A percentile compares a stretch with the other conserved stretches of the same genome.
These are phyloP conservation scores for Diadegma fenestrale DNA, from an alignment of 2,888 invertebrate species.

Conservation along the genomic window DNA sequence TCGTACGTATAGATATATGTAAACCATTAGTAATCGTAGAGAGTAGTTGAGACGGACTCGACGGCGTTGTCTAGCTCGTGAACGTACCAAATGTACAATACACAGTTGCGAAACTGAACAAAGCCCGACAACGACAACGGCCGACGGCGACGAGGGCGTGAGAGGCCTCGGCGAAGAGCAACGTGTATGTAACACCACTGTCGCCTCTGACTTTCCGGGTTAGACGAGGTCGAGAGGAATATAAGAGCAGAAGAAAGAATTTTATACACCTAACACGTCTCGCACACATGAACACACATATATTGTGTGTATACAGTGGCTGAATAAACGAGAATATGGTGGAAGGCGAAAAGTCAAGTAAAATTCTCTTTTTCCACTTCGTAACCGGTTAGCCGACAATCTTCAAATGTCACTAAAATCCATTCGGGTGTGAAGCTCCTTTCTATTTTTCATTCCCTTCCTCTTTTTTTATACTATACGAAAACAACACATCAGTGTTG, in stretches of 20 bases:
- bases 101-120: constrained; percentile 62
- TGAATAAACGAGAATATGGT: constrained; percentile 36
- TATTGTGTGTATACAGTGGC: background rate
- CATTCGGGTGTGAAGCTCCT: constrained; percentile 30
- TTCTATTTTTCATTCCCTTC: background rate
- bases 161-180: constrained; percentile 58
- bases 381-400: constrained; percentile 45
- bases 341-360: constrained; percentile 32
- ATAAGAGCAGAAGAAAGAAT: constrained; percentile 48
- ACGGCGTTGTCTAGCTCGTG: constrained; percentile 56
- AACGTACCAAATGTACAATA: constrained; percentile 56
- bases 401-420: constrained; percentile 30
- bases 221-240: constrained; percentile 65
- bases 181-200: constrained; percentile 45
- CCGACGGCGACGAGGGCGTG: constrained; percentile 54
- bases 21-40: constrained; percentile 45
- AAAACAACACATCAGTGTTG: constrained; percentile 17
- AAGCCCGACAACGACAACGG: constrained; percentile 60
- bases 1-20: constrained; percentile 2
- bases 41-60: constrained; percentile 61
- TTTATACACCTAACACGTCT: constrained; percentile 16
- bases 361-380: constrained; percentile 49
- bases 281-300: background rate
- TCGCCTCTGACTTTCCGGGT: constrained; percentile 64
- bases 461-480: background rate